Percentiles rank a stretch among this genome's conserved stretches.
These are phyloP conservation scores for Malurus cyaneus DNA, from an alignment of 2,113 vertebrate genomes.

Conservation along the genomic window DNA sequence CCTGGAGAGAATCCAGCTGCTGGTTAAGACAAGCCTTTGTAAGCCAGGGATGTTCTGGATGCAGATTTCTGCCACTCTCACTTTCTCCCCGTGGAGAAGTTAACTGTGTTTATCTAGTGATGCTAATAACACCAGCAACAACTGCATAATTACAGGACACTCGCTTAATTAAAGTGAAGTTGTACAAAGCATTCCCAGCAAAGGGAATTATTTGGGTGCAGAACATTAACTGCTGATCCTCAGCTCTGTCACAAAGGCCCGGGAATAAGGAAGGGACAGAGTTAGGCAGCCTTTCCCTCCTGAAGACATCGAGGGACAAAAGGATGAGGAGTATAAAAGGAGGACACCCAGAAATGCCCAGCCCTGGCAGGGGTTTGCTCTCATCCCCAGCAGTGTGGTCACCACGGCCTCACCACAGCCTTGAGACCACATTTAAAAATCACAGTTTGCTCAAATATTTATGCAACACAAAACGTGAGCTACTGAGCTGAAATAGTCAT, in stretches of 20 bases:
- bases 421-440: not conserved
- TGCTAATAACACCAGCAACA: not conserved
- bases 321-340: rapidly evolving
- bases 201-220: not conserved
- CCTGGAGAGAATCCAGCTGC: not conserved
- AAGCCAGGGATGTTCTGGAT: not conserved
- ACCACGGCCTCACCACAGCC: not conserved
- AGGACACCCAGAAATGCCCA: too few relatives aligned
- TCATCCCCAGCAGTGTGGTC: rapidly evolving
- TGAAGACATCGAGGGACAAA: not conserved
- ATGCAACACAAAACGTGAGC: not conserved
- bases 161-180: not conserved
- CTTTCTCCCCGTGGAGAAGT: not conserved
- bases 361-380: not conserved
- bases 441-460: not conserved
- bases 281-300: not conserved
- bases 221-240: not conserved
- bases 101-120: not conserved
- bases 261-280: not conserved
- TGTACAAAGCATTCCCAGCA: not conserved
- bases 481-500: not conserved
- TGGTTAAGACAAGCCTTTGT: not conserved
- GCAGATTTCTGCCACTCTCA: not conserved
- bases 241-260: not conserved
- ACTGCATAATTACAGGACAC: not conserved